Evolutionary conservation across 2,888 invertebrate species (phyloP), one percentile per base, ranked within the genome.

Genomic region (Patella caerulea): DNA sequence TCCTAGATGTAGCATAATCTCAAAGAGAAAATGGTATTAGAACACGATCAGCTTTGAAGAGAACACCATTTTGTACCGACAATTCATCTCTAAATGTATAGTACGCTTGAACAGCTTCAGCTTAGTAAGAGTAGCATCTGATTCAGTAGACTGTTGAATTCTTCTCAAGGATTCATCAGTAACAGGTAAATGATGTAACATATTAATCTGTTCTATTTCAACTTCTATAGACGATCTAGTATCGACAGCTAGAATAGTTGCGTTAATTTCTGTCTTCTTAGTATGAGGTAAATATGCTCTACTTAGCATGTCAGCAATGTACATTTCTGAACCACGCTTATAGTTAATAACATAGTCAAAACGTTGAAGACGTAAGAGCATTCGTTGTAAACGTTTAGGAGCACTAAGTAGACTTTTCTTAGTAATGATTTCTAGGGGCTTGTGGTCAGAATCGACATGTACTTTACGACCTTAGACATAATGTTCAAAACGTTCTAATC

Each of bases 331-430:
- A 2, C 84, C 84, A 54, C 75, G 75, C 53, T 71, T 79, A 71
- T 84, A 79, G 52, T 19, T n/a, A 17, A 81, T 78, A 12, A 71
- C 54, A 24, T 79, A 73, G 52, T 85, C 79, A 76, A 80, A 84
- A 82, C 55, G 19, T 79, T 73, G 19, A 86, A 73, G n/a, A n/a
- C n/a, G n/a, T n/a, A n/a, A n/a, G 15, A 85, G 45, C 83, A 86
- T 84, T n/a, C 81, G 69, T 76, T 85, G 85, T 14, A 86, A 74
- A 14, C 85, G 55, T 59, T 65, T 74, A 24, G 81, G 84, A 34
- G 81, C 82, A 65, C 74, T 70, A 14, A 73, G 59, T 85, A 24
- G 24, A 24, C 24, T 24, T 1, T 24, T 24, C 24, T 24, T 24
- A 24, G 24, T 24, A 24, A 24, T 80, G 9, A 55, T 70, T 69